A percentile compares a stretch with the other conserved stretches of the same genome.
These are phyloP conservation scores for Branchellion lobata DNA, from an alignment of 2,888 invertebrate species.

Conservation along the genomic window DNA sequence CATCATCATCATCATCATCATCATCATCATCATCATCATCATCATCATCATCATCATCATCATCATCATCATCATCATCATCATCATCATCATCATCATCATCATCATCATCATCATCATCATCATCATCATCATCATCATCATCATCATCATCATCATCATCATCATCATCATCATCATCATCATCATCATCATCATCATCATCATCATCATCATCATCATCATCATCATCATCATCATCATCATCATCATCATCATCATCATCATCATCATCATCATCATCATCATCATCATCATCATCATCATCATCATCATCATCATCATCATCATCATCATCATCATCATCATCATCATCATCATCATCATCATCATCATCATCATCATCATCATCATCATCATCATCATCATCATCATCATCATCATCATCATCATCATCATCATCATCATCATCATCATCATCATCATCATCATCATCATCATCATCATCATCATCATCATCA, in stretches of 20 bases:
- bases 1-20: background rate
- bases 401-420: constrained; percentile 43
- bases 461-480: constrained; percentile 4
- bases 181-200: constrained; percentile 46
- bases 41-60: constrained; percentile 47
- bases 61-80: constrained; percentile 12
- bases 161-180: constrained; percentile 44
- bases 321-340: constrained; percentile 44
- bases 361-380: constrained; percentile 46
- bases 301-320: constrained; percentile 31
- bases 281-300: constrained; percentile 47
- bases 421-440: constrained; percentile 35
- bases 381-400: constrained; percentile 38
- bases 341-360: constrained; percentile 46
- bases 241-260: constrained; percentile 43
- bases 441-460: constrained; percentile 11
- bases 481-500: constrained; percentile 12
- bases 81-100: constrained; percentile 2
- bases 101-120: constrained; percentile 43
- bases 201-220: constrained; percentile 47
- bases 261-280: constrained; percentile 46
- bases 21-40: constrained; percentile 38
- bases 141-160: constrained; percentile 48
- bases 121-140: constrained; percentile 50
- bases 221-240: constrained; percentile 35